Evolutionary conservation across 2,888 invertebrate species (phyloP).

Genomic region (Cheilosia pagana): DNA sequence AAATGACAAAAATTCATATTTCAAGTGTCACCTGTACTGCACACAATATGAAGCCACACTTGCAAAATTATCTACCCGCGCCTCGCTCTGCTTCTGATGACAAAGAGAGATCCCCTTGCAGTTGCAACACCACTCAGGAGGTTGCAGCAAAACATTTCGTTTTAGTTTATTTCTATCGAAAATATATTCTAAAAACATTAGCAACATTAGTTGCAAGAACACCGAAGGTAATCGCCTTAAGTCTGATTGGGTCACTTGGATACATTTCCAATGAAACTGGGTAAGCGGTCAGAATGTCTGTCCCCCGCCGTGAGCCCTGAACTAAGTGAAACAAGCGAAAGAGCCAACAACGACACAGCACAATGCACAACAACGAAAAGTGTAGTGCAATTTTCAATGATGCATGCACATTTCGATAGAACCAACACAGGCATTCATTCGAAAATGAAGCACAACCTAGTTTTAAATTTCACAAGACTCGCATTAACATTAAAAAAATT

Average conservation of each 20-base stretch:
- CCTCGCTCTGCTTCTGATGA: constrained; percentile 20
- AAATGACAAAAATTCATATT: constrained; percentile 36
- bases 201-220: constrained; percentile 66
- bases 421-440: constrained; percentile 55
- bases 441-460: constrained; percentile 65
- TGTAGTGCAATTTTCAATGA: constrained; percentile 59
- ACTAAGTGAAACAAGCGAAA: constrained; percentile 49
- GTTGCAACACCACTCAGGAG: constrained; percentile 17
- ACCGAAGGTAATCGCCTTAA: constrained; percentile 72
- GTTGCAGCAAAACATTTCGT: constrained; percentile 23
- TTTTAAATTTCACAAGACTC: constrained; percentile 67
- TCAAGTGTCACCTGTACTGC: constrained; percentile 35
- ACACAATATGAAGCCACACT: constrained; percentile 33
- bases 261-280: constrained; percentile 74
- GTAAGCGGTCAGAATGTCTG: constrained; percentile 60
- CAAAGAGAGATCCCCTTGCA: constrained; percentile 15
- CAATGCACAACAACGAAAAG: constrained; percentile 23
- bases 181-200: constrained; percentile 56
- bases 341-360: background rate
- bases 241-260: constrained; percentile 74
- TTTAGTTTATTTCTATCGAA: constrained; percentile 39
- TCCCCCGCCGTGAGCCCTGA: constrained; percentile 40
- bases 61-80: constrained; percentile 2
- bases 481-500: constrained; percentile 45
- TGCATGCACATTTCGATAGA: constrained; percentile 74